Conservation (phyloP, 53 echinoderm and acorn worm species). For the Hippasteria phrygiana region DNA sequence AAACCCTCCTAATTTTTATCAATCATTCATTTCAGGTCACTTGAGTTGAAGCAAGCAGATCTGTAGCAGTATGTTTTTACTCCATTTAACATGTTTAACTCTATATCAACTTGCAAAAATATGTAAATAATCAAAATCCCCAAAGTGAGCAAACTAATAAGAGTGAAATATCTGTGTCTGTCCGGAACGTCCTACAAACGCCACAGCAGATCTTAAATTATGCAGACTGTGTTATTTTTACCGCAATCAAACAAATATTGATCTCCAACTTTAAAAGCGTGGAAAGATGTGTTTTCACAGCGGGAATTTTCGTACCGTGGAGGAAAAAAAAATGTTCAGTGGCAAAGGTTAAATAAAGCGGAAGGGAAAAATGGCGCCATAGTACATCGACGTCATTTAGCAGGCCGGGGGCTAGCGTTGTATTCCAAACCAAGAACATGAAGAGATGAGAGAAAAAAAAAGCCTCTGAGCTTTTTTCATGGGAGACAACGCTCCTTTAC, state of each 20-base stretch:
- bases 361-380: slow-evolving; percentile 11
- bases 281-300: slow-evolving; percentile 26
- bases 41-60: too few species aligned
- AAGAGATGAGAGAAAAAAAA: neutral
- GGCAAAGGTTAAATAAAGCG: slow-evolving; percentile 33
- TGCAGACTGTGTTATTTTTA: slow-evolving; percentile 23
- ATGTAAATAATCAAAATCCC: too few species aligned
- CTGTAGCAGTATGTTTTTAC: too few species aligned
- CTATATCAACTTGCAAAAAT: too few species aligned
- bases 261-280: slow-evolving; percentile 4
- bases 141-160: too few species aligned
- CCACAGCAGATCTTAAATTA: neutral
- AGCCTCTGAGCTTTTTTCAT: neutral
- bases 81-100: too few species aligned
- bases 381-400: neutral
- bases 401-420: neutral
- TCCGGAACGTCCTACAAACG: neutral
- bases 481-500: neutral
- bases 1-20: too few species aligned
- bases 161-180: too few species aligned
- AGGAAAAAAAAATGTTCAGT: neutral
- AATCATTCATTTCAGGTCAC: too few species aligned
- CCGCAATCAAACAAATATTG: slow-evolving; percentile 50
- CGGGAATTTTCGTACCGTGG: neutral
- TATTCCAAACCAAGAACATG: neutral